Conservation (phyloP, 1,140 invertebrate genomes). For the Drosophila baimaii region DNA sequence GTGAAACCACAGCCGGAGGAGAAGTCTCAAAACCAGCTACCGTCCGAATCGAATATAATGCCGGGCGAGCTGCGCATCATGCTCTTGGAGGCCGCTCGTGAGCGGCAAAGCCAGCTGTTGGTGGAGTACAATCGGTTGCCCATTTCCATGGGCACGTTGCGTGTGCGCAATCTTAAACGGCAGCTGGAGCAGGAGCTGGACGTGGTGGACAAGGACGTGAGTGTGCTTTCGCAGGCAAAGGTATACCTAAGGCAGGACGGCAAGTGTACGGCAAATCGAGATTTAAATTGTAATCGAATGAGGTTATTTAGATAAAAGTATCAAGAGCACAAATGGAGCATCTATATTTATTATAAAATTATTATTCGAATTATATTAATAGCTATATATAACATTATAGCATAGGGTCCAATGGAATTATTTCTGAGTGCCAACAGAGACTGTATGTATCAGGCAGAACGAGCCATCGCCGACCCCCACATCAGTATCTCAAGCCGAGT, state of each 20-base stretch:
- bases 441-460: no score
- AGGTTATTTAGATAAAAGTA: not conserved
- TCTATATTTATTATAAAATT: no score
- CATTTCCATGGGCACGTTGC: slow-evolving; percentile 58
- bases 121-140: slow-evolving; percentile 64
- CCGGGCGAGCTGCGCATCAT: slow-evolving; percentile 31
- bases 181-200: slow-evolving; percentile 60
- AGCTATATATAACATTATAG: no score
- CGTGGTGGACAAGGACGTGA: slow-evolving; percentile 51
- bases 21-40: not conserved
- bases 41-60: slow-evolving; percentile 19
- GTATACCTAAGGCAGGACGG: slow-evolving; percentile 29
- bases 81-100: slow-evolving; percentile 31
- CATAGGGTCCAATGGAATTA: no score
- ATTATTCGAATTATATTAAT: no score
- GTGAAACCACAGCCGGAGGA: not conserved
- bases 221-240: slow-evolving; percentile 26
- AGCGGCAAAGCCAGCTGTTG: slow-evolving; percentile 42
- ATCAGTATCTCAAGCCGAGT: no score
- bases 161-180: slow-evolving; percentile 62
- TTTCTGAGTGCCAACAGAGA: no score
- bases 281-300: slow-evolving; percentile 13
- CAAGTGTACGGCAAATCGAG: not conserved
- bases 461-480: no score
- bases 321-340: no score